Conservation (phyloP, 2,113 vertebrate species). For the Nothocercus julius region DNA sequence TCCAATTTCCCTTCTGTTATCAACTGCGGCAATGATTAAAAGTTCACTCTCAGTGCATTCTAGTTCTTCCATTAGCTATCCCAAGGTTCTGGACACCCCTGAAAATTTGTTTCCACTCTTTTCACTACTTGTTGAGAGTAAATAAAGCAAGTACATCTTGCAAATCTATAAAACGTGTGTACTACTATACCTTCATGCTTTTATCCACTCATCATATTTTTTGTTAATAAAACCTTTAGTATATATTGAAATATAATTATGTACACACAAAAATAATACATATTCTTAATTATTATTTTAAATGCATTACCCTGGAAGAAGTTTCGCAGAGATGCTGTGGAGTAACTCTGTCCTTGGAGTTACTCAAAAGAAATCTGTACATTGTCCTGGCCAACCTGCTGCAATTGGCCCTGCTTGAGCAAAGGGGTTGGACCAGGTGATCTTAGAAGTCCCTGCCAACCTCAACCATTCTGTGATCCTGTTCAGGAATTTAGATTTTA, state of each 20-base stretch:
- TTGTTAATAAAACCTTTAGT: background rate
- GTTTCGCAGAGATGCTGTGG: background rate
- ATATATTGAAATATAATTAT: background rate
- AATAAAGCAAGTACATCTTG: background rate
- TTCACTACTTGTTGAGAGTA: background rate
- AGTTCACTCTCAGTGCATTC: background rate
- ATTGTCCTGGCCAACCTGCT: background rate
- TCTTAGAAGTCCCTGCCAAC: background rate
- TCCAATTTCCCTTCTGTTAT: background rate
- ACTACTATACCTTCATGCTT: rapidly evolving
- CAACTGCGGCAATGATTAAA: background rate
- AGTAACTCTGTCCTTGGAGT: background rate
- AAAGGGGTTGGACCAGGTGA: background rate
- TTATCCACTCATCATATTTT: background rate
- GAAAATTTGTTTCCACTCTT: background rate
- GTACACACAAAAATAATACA: background rate
- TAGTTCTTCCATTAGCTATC: background rate
- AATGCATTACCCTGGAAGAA: background rate
- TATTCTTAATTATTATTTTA: background rate
- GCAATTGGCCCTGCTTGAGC: background rate
- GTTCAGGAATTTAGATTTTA: background rate
- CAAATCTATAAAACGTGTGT: background rate
- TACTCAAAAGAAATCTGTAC: background rate
- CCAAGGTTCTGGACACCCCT: background rate
- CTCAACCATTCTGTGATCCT: background rate